Evolutionary conservation across 2,888 invertebrate genomes (phyloP).

Genomic region (Scaptomyza parva): DNA sequence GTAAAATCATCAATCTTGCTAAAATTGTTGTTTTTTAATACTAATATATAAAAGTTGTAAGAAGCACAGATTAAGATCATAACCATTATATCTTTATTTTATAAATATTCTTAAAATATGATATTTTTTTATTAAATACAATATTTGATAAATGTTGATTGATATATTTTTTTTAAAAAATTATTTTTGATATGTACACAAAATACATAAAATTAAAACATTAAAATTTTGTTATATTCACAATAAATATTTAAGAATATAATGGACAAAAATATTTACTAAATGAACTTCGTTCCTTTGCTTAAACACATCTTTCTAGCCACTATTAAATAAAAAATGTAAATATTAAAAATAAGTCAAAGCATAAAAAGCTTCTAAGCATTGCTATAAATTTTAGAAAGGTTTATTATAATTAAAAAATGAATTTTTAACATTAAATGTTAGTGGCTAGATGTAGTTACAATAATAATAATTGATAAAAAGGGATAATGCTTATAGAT

Average conservation of each 20-base stretch:
- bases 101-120: background rate
- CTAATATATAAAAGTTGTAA: no score
- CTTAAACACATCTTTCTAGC: no score
- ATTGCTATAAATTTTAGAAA: slow-evolving; percentile 20
- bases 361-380: no score
- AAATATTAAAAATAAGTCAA: no score
- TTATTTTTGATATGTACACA: background rate
- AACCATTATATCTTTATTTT: no score
- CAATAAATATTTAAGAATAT: background rate
- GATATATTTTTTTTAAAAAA: background rate
- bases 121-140: background rate
- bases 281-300: no score
- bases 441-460: slow-evolving; percentile 43
- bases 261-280: background rate
- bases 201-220: background rate
- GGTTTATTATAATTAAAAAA: slow-evolving; percentile 42
- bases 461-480: slow-evolving; percentile 5
- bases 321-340: background rate
- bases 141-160: background rate
- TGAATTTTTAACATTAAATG: slow-evolving; percentile 65
- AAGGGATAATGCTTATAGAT: slow-evolving; percentile 3
- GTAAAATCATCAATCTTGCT: no score
- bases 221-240: background rate
- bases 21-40: no score
- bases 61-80: no score